Evolutionary conservation across 2,888 invertebrate species (phyloP), one percentile per base, ranked within the genome.

Genomic region (Baccha elongata): DNA sequence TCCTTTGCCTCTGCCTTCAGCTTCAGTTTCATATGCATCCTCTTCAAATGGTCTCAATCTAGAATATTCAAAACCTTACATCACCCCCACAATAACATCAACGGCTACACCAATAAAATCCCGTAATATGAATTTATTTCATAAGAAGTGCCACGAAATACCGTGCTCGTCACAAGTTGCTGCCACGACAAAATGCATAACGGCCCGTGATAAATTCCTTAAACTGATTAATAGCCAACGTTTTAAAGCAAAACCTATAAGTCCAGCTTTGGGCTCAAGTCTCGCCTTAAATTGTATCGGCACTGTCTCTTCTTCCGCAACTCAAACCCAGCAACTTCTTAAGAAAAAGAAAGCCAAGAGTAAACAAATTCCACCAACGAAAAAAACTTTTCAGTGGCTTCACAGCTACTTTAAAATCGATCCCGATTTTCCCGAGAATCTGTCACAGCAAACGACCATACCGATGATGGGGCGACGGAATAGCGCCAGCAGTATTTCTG

Each of bases 361-460:
- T 55, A 83, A 78, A 76, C 65, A 78, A 37, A 72, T 68, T 26
- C 65, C 72, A 2, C 83, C 83, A 0, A 55, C 83, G 10, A 78
- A 76, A 29, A 64, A 86, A 85, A 87, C 86, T 32, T 86, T 87
- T 81, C 86, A 87, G 60, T 86, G 87, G 87, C 83, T 87, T 58
- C 86, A 87, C 67, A 87, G 83, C 53, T 88, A 88, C 85, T 87
- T 89, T 78, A 87, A 87, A 37, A 86, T 86, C 48, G 88, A 88
- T 86, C 88, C 88, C 3, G 87, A 88, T 85, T 88, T 89, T 85
- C 86, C 87, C 75, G 87, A 88, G 74, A 88, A 88, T 67, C 86
- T 88, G 55, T 86, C 86, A 7, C 88, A 88, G 79, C 87, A 87
- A 55, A 87, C 87, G 23, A 86, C 86, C 26, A 78, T 83, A 44